phyloP scores from a whole-genome alignment of 2,113 vertebrate genomes.

The Odontesthes bonariensis region DNA sequence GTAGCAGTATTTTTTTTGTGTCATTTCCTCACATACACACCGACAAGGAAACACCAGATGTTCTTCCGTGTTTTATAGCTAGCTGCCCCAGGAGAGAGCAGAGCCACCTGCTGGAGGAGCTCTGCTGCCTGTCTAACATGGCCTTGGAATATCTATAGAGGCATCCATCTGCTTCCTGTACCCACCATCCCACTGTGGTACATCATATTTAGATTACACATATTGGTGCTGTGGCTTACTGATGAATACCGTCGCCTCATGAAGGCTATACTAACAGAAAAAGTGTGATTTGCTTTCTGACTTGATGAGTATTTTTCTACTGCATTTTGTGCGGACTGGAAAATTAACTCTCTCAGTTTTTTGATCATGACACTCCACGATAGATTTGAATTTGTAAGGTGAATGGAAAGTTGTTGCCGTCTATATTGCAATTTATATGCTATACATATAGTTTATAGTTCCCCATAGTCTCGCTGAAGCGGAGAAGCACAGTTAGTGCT shows the following conservation, averaged over 20 bases:
- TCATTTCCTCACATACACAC: constrained; percentile 52
- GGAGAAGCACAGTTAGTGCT: too few relatives aligned
- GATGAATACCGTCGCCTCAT: constrained; percentile 8
- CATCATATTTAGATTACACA: constrained; percentile 19
- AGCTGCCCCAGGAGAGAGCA: constrained; percentile 62
- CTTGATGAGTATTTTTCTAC: neutral
- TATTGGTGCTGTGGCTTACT: constrained; percentile 16
- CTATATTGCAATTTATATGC: neutral
- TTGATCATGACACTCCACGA: neutral
- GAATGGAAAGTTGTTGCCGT: neutral
- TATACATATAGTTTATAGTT: too few relatives aligned
- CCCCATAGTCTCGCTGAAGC: too few relatives aligned
- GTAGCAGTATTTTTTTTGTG: constrained; percentile 40
- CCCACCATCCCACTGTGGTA: constrained; percentile 29
- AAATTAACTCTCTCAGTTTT: neutral
- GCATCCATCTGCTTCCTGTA: constrained; percentile 64
- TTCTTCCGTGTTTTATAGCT: constrained; percentile 62
- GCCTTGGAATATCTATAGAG: constrained; percentile 61
- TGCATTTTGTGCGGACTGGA: neutral
- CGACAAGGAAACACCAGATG: constrained; percentile 51
- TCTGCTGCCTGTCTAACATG: constrained; percentile 31
- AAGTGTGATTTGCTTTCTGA: neutral
- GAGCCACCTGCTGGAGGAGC: constrained; percentile 73
- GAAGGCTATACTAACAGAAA: neutral
- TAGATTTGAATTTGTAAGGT: neutral